Conservation (phyloP, 2,888 invertebrate genomes). For the Aphidius colemani region DNA sequence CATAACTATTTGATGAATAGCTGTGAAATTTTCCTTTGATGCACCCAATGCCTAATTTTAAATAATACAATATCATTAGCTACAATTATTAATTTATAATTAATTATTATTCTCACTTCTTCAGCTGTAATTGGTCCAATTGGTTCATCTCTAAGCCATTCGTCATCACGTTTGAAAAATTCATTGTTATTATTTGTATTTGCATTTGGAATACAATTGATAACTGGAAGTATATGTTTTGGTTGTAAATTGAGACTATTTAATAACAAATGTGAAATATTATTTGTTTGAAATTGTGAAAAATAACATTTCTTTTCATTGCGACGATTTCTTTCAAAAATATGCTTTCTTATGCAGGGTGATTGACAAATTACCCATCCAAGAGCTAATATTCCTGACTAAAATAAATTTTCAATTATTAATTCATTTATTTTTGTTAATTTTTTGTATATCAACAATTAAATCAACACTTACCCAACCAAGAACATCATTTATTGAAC, state of each 20-base stretch:
- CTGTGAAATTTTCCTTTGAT: constrained; percentile 46
- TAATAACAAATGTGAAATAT: constrained; percentile 36
- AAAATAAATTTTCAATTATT: constrained; percentile 34
- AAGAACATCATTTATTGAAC: constrained; percentile 52
- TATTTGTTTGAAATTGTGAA: constrained; percentile 8
- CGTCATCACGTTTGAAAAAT: constrained; percentile 8
- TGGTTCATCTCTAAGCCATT: constrained; percentile 26
- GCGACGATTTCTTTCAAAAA: constrained; percentile 39
- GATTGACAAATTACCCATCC: constrained; percentile 70
- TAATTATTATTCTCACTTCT: constrained; percentile 52
- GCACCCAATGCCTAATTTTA: constrained; percentile 45
- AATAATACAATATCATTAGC: constrained; percentile 3
- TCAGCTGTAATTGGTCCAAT: constrained; percentile 52
- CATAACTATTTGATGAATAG: constrained; percentile 62
- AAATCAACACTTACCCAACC: constrained; percentile 47
- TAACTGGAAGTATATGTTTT: constrained; percentile 42
- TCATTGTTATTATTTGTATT: constrained; percentile 23
- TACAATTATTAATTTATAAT: constrained; percentile 20
- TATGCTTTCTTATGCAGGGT: constrained; percentile 54
- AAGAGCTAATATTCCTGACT: constrained; percentile 68
- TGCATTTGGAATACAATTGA: constrained; percentile 39
- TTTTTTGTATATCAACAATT: constrained; percentile 1
- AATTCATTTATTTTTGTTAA: not conserved
- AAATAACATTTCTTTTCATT: constrained; percentile 38
- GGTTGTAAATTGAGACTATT: constrained; percentile 43